phyloP scores from a whole-genome alignment of 2,113 vertebrate species.

The Pandion haliaetus region DNA sequence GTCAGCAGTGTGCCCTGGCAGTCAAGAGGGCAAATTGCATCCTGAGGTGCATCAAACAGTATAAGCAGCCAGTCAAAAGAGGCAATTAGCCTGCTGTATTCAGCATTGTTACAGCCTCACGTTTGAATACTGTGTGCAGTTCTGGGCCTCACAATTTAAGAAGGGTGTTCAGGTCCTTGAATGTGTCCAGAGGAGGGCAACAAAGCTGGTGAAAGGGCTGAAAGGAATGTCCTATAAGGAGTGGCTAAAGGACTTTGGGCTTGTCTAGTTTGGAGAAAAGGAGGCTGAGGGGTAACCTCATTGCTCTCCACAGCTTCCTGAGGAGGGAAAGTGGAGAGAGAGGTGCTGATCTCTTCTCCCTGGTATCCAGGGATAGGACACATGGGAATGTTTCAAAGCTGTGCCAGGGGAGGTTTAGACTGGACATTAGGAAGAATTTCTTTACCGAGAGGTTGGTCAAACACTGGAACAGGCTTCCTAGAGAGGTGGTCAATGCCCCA shows the following conservation, averaged over 20 bases:
- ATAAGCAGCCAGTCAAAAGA: not conserved
- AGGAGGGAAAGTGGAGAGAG: not conserved
- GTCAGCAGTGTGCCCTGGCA: not conserved
- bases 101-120: fast-evolving
- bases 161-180: not conserved
- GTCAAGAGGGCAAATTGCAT: not conserved
- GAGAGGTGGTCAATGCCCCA: not conserved
- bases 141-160: not conserved
- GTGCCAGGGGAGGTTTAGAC: not conserved
- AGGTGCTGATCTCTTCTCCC: not conserved
- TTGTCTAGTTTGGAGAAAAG: not conserved
- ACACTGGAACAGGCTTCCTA: not conserved
- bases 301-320: not conserved
- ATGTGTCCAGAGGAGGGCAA: not conserved
- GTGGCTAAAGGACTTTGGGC: not conserved
- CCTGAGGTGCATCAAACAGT: not conserved
- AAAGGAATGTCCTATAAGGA: not conserved
- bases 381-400: not conserved
- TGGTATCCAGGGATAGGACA: not conserved
- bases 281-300: not conserved
- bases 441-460: not conserved
- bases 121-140: not conserved
- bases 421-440: not conserved
- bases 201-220: not conserved
- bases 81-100: not conserved